Evolutionary conservation across 2,888 invertebrate species (phyloP).

Genomic region (Coelinius sp.): DNA sequence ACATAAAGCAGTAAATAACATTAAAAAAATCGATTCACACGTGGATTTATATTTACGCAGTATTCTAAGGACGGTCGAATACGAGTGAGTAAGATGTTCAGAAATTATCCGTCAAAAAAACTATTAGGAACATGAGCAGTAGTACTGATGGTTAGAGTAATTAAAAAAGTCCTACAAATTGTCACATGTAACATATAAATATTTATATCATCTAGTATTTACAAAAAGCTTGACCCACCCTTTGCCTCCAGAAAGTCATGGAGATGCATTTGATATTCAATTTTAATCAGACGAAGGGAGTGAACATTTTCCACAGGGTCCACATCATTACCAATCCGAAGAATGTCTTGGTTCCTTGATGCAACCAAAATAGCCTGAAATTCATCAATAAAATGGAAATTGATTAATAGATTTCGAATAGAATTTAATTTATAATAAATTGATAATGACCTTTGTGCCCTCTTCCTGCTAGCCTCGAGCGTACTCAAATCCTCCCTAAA

Average conservation of each 20-base stretch:
- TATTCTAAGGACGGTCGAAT: neutral
- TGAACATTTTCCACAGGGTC: slow-evolving; percentile 69
- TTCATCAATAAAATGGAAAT: neutral
- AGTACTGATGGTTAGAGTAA: neutral
- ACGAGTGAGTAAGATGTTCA: neutral
- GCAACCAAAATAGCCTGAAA: slow-evolving; percentile 74
- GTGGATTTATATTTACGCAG: neutral
- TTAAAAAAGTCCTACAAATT: neutral
- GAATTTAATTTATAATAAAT: neutral
- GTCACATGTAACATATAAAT: neutral
- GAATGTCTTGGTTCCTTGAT: slow-evolving; percentile 71
- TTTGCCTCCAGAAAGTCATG: neutral
- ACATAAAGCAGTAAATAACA: neutral
- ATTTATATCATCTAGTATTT: slow-evolving; percentile 2
- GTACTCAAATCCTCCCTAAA: slow-evolving; percentile 84
- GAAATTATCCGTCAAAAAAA: neutral
- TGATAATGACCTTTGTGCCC: slow-evolving; percentile 74
- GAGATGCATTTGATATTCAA: neutral
- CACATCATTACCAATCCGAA: slow-evolving; percentile 66
- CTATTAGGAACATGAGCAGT: neutral
- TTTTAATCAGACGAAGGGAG: slow-evolving; percentile 54
- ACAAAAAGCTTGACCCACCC: neutral
- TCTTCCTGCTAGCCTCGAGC: slow-evolving; percentile 76
- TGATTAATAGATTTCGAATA: neutral
- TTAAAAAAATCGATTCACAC: neutral